phyloP scores from a whole-genome alignment of 2,113 vertebrate genomes.

The Myrmecophaga tridactyla region DNA sequence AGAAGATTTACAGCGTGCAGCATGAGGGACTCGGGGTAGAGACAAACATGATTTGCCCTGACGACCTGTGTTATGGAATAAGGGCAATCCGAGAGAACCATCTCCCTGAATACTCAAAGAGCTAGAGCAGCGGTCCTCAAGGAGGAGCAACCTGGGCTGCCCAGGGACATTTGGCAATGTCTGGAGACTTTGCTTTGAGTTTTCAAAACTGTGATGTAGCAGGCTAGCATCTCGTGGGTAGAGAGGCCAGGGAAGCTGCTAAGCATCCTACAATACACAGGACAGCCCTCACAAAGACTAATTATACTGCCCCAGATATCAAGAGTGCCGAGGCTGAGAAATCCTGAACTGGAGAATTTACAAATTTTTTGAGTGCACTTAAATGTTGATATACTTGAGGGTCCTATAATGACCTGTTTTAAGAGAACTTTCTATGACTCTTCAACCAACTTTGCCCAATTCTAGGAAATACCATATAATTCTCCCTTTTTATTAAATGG shows the following conservation, averaged over 20 bases:
- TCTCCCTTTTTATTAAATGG: background rate
- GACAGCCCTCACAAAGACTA: background rate
- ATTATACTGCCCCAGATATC: too few relatives aligned
- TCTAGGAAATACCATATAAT: background rate
- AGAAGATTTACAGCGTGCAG: background rate
- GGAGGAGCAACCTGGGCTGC: background rate
- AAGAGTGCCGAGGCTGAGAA: background rate
- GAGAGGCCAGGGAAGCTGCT: background rate
- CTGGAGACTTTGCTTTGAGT: background rate
- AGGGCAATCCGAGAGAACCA: background rate
- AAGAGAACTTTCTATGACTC: background rate
- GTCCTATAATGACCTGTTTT: background rate
- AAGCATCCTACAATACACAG: background rate
- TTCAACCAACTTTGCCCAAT: background rate
- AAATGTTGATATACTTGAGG: background rate
- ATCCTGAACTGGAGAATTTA: background rate
- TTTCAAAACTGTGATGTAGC: background rate
- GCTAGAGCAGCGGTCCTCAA: background rate
- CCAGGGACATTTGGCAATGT: background rate
- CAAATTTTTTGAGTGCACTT: background rate
- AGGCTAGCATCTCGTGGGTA: background rate
- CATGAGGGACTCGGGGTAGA: background rate
- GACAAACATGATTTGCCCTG: background rate
- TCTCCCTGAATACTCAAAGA: background rate
- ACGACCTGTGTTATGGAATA: background rate